These are phyloP conservation scores for Cebus imitator DNA, from an alignment of 2,113 vertebrate species.

Conservation along the genomic window DNA sequence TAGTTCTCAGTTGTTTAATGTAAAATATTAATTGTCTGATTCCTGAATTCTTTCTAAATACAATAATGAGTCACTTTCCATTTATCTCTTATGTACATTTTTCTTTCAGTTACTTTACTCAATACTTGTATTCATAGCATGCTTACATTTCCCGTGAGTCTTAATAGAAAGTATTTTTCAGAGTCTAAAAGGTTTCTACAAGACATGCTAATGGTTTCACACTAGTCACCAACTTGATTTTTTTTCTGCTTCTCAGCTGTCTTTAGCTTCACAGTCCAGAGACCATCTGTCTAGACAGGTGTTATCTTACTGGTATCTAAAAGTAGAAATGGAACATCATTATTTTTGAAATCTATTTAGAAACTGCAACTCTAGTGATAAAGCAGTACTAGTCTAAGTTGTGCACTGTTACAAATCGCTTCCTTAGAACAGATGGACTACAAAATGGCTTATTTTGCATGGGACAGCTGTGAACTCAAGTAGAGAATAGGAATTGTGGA, in stretches of 20 bases:
- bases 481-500: constrained; percentile 71
- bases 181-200: constrained; percentile 59
- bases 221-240: constrained; percentile 51
- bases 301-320: constrained; percentile 81
- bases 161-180: constrained; percentile 67
- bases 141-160: constrained; percentile 45
- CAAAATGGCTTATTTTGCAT: constrained; percentile 81
- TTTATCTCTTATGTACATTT: constrained; percentile 40
- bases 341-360: constrained; percentile 84
- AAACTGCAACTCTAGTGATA: constrained; percentile 76
- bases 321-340: constrained; percentile 81
- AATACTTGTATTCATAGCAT: constrained; percentile 44
- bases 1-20: neutral
- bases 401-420: constrained; percentile 80
- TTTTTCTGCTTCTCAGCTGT: constrained; percentile 75
- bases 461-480: constrained; percentile 81
- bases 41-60: neutral
- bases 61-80: neutral
- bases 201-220: constrained; percentile 73
- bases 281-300: constrained; percentile 81
- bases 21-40: neutral
- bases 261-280: constrained; percentile 74
- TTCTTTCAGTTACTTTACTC: constrained; percentile 48
- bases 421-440: constrained; percentile 82
- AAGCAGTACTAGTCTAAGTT: constrained; percentile 71